A percentile compares a stretch with the other conserved stretches of the same genome.
phyloP scores from a whole-genome alignment of 2,888 invertebrate genomes.

The Pantelozetes paolii region DNA sequence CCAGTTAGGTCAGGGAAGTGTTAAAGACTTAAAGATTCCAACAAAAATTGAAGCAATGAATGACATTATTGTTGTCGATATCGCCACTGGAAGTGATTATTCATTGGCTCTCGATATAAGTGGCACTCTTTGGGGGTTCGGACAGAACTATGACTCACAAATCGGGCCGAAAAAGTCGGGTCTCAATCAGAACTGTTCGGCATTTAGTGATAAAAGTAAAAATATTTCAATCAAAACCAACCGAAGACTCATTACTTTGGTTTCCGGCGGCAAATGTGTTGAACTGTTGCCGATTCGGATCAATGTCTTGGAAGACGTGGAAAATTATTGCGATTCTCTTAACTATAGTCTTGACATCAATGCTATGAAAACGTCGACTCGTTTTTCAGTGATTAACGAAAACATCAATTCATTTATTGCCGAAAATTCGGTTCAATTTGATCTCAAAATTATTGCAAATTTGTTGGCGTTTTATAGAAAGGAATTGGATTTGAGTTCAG shows the following conservation, averaged over 20 bases:
- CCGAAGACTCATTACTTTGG: conserved; percentile 58
- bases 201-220: conserved; percentile 2
- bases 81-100: conserved; percentile 72
- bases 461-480: conserved; percentile 19
- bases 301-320: neutral
- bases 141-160: conserved; percentile 63
- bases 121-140: conserved; percentile 70
- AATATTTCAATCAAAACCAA: conserved; percentile 51
- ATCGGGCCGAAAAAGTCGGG: conserved; percentile 50
- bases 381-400: conserved; percentile 34
- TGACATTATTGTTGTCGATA: conserved; percentile 51
- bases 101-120: conserved; percentile 63
- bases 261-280: conserved; percentile 61
- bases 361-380: conserved; percentile 50
- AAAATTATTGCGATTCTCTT: conserved; percentile 20
- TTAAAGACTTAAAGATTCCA: conserved; percentile 4
- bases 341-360: conserved; percentile 51
- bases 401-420: neutral
- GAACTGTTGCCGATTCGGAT: conserved; percentile 63
- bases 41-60: neutral
- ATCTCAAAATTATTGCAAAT: neutral
- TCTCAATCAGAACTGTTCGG: neutral
- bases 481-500: conserved; percentile 19
- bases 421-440: neutral
- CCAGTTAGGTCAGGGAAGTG: conserved; percentile 69